Base-by-base conservation (phyloP, 2,888 invertebrate species). In the Kuschelorhynchus macadamiae region DNA sequence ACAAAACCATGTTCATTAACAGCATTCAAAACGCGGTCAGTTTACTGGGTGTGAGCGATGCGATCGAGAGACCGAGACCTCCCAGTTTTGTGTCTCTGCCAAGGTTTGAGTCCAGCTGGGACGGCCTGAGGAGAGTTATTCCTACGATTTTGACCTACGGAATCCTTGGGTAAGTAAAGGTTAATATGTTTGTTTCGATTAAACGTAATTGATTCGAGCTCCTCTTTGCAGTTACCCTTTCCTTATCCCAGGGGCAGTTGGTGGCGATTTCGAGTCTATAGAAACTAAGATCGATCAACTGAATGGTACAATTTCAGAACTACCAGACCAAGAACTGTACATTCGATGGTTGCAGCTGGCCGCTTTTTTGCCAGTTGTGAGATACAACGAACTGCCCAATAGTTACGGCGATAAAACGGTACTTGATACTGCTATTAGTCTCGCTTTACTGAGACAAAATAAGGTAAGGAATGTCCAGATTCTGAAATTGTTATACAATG, bases 181-280 rank as follows among this genome's bases (percentile, higher is more conserved):
- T n/a, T n/a, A n/a, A 47, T 11, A 47, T 21, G n/a, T 2, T 47
- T 1, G 18, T 47, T 33, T 33, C 1, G 9, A 44, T 44, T 44
- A 9, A 36, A 12, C 12, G 12, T 12, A 39, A 39, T 11, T 2
- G 11, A 2, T 39, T 11, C 14, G 14, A 39, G 11, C 11, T 18
- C 11, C 0, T 32, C 25, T 7, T 25, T 57, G 1, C 18, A 70
- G 70, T 0, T 97, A 93, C 83, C 96, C 96, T 0, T 97, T 97
- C 77, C 88, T 97, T 42, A 90, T 97, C 86, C 95, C 97, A 0
- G 97, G 97, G 0, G 93, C 96, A 2, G 94, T 98, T 0, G 98
- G 98, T 0, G 98, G 96, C 0, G 95, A 96, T 76, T 92, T 91
- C 41, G 88, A 90, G 50, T 85, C 90, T 70, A 88, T 90, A 1